Evolutionary conservation across 1,140 invertebrate genomes (phyloP).

Genomic region (Drosophila truncata): DNA sequence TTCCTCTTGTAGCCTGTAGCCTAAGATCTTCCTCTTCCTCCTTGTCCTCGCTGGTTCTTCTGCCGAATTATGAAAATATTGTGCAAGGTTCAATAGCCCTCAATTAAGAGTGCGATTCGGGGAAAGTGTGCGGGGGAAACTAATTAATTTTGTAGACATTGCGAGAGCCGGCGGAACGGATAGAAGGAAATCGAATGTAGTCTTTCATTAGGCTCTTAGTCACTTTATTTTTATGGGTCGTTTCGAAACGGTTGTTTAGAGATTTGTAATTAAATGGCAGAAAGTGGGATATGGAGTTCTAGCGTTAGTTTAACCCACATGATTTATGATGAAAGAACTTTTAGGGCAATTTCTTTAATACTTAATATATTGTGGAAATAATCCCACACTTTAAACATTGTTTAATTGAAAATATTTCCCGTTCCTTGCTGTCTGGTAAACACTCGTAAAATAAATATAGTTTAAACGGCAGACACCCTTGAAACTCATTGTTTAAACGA

Average conservation of each 20-base stretch:
- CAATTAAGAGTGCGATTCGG: constrained; percentile 51
- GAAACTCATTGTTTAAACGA: constrained; percentile 1
- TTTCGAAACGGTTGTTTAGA: constrained; percentile 23
- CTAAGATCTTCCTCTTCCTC: neutral
- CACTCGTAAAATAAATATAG: constrained; percentile 1
- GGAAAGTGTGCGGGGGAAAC: constrained; percentile 12
- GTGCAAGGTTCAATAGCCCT: constrained; percentile 77
- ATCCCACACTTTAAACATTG: neutral
- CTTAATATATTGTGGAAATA: too few species aligned
- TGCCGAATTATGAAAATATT: constrained; percentile 77
- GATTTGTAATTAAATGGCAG: constrained; percentile 7
- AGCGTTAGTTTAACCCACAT: neutral
- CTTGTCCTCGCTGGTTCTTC: constrained; percentile 10
- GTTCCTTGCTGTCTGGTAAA: neutral
- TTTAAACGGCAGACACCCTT: constrained; percentile 1
- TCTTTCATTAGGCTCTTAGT: constrained; percentile 35
- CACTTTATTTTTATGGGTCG: constrained; percentile 35
- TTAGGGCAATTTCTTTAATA: neutral
- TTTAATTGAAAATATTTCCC: neutral
- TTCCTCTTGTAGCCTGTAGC: neutral
- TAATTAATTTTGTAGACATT: constrained; percentile 44
- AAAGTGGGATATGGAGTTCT: neutral
- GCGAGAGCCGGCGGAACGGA: constrained; percentile 27
- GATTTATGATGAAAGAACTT: neutral
- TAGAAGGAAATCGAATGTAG: constrained; percentile 17